Percentiles rank a stretch among this genome's conserved stretches.
These are phyloP conservation scores for Steromphala cineraria DNA, from an alignment of 2,888 invertebrate genomes.

Conservation along the genomic window DNA sequence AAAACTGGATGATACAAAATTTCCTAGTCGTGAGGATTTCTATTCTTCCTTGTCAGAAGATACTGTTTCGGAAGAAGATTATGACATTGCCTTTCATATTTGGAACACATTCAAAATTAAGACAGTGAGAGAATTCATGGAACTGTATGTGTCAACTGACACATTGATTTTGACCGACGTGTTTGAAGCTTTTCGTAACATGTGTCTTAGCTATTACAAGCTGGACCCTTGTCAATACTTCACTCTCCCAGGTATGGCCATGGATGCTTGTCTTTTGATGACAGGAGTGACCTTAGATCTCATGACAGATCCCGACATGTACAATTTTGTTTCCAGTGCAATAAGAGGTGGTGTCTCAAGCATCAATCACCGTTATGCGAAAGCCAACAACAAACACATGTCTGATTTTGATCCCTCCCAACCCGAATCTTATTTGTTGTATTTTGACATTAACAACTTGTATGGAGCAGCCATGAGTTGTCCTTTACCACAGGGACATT, in stretches of 20 bases:
- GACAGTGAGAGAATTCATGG: not conserved
- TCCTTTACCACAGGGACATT: not conserved
- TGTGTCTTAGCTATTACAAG: not conserved
- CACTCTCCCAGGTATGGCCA: not conserved
- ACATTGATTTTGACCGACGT: constrained; percentile 5
- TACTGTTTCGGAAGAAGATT: not conserved
- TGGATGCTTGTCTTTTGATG: not conserved
- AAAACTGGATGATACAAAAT: too few relatives aligned
- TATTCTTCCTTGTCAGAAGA: not conserved
- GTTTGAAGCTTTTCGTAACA: not conserved
- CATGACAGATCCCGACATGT: not conserved
- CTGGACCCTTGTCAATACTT: not conserved
- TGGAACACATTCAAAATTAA: not conserved
- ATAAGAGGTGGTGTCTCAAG: not conserved
- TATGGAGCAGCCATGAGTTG: not conserved
- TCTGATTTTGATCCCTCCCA: not conserved
- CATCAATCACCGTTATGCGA: not conserved
- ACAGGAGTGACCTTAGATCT: not conserved
- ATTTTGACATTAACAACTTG: not conserved
- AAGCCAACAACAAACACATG: not conserved
- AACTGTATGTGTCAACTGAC: not conserved
- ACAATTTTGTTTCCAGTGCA: not conserved
- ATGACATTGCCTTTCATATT: not conserved
- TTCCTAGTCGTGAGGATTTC: not conserved
- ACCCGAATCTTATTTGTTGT: not conserved